phyloP scores from a whole-genome alignment of 2,888 invertebrate species.

The Catocala fraxini region DNA sequence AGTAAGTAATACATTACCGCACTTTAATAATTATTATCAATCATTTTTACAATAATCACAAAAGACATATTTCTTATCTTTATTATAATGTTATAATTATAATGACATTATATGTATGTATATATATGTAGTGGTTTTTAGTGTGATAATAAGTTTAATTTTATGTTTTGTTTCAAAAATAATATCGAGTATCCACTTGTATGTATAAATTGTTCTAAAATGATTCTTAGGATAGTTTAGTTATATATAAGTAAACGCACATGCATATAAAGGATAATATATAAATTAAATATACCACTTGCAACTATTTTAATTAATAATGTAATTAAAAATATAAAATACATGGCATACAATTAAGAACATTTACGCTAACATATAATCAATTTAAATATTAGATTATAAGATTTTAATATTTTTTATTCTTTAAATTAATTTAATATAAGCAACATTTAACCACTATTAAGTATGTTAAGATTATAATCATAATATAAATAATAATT shows the following conservation, averaged over 20 bases:
- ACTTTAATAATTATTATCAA: too few relatives aligned
- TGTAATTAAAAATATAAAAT: conserved; percentile 37
- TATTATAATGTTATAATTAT: too few relatives aligned
- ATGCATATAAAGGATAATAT: conserved; percentile 13
- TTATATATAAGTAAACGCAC: conserved; percentile 1
- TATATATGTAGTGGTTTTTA: too few relatives aligned
- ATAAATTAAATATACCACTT: conserved; percentile 30
- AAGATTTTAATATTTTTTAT: conserved; percentile 32
- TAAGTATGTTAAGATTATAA: conserved; percentile 28
- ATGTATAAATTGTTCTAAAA: too few relatives aligned
- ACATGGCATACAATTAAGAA: conserved; percentile 56
- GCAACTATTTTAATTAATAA: conserved; percentile 23
- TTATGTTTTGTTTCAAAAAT: neutral
- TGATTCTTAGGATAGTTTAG: neutral
- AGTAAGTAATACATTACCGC: too few relatives aligned
- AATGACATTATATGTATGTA: too few relatives aligned
- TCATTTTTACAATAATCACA: too few relatives aligned
- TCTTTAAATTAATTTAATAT: conserved; percentile 33
- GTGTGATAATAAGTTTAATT: neutral
- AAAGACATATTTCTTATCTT: too few relatives aligned
- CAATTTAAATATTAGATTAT: conserved; percentile 20
- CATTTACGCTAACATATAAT: neutral
- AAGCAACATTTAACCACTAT: conserved; percentile 35
- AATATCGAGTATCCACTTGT: too few relatives aligned
- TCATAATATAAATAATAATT: conserved; percentile 17